Conservation (phyloP, 2,888 invertebrate genomes). For the Xylota sylvarum region DNA sequence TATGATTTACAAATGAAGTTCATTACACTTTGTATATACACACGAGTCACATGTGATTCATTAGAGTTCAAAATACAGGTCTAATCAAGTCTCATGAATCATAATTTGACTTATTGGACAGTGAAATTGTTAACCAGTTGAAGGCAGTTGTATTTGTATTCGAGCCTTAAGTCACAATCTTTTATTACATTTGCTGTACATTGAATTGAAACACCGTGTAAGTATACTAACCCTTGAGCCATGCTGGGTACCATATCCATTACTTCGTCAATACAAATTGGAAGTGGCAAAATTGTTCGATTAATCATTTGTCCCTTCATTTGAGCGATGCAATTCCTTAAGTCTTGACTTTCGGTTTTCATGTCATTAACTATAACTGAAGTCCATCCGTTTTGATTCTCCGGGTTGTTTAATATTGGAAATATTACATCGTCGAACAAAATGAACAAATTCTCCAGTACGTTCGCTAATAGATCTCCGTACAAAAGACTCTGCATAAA, state of each 20-base stretch:
- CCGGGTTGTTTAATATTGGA: slow-evolving; percentile 89
- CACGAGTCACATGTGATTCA: no score
- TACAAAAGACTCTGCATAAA: slow-evolving; percentile 86
- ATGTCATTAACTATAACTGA: slow-evolving; percentile 90
- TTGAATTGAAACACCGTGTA: not conserved
- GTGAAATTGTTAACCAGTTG: no score
- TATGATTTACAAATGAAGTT: not conserved
- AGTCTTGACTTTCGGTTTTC: slow-evolving; percentile 88
- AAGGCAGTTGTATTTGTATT: no score
- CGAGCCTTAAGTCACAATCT: no score
- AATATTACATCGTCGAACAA: slow-evolving; percentile 90
- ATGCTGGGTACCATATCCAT: slow-evolving; percentile 87
- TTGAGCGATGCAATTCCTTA: slow-evolving; percentile 90
- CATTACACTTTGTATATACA: no score
- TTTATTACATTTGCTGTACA: no score
- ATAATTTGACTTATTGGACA: no score
- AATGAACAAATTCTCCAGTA: slow-evolving; percentile 89
- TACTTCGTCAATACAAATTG: slow-evolving; percentile 90
- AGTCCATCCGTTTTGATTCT: slow-evolving; percentile 91
- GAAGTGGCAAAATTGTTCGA: slow-evolving; percentile 94
- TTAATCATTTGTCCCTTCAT: slow-evolving; percentile 93
- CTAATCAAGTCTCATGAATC: no score
- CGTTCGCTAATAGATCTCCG: slow-evolving; percentile 90
- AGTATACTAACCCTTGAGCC: slow-evolving; percentile 83
- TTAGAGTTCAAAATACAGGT: no score